These are phyloP conservation scores for Muraenolepis orangiensis DNA, from an alignment of 2,797 vertebrate genomes.

Conservation along the genomic window DNA sequence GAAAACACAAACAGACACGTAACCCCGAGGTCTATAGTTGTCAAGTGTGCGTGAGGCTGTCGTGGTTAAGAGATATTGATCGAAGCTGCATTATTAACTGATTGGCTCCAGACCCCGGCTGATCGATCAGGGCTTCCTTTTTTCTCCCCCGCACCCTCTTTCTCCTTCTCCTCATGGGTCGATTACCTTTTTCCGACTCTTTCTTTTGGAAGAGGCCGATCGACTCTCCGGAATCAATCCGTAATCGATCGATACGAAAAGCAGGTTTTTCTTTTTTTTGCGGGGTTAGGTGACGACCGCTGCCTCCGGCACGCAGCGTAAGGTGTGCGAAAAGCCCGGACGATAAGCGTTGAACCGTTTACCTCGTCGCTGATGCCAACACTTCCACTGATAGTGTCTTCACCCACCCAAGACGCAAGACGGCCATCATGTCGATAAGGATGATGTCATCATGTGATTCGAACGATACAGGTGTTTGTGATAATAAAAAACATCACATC, in stretches of 20 bases:
- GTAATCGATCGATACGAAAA: no score
- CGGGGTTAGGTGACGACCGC: no score
- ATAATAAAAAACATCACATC: no score
- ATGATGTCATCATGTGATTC: background rate
- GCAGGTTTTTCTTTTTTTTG: no score
- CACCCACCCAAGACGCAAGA: no score
- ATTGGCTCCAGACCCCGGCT: constrained; percentile 3
- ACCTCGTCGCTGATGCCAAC: no score
- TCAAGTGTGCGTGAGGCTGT: background rate
- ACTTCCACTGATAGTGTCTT: no score
- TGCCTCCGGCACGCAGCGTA: no score
- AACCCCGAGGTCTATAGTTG: background rate
- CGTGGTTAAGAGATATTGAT: background rate
- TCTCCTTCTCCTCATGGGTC: background rate
- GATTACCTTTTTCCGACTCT: constrained; percentile 7
- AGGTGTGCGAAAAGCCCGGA: no score
- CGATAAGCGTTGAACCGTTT: no score
- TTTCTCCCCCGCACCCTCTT: no score
- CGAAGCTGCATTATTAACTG: background rate
- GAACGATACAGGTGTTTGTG: background rate
- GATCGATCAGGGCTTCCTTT: background rate
- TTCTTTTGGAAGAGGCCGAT: background rate
- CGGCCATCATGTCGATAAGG: no score
- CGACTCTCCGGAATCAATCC: constrained; percentile 11
- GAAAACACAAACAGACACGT: constrained; percentile 11